Evolutionary conservation across 2,888 invertebrate species (phyloP).

Genomic region (Mythimna pallens): DNA sequence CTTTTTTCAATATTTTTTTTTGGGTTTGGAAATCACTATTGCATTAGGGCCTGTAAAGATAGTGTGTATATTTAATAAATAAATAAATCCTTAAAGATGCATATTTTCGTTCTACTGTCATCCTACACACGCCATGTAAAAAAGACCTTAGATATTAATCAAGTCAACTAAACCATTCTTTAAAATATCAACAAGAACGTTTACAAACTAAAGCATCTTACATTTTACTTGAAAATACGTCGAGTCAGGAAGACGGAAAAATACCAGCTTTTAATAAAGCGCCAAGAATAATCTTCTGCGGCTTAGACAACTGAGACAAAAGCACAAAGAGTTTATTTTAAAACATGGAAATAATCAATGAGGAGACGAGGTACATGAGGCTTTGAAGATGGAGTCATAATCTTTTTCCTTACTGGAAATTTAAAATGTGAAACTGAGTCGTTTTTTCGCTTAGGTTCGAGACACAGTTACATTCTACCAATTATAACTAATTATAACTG

Average conservation of each 20-base stretch:
- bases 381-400: constrained; percentile 20
- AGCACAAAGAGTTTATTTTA: constrained; percentile 71
- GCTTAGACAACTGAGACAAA: constrained; percentile 70
- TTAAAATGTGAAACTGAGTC: background rate
- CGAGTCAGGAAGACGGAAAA: constrained; percentile 50
- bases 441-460: background rate
- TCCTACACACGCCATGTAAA: no score
- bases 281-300: constrained; percentile 65
- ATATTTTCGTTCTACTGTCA: no score
- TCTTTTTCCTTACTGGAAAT: constrained; percentile 1
- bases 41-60: no score
- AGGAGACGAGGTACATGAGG: constrained; percentile 40
- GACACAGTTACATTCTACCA: background rate
- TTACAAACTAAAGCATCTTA: constrained; percentile 27
- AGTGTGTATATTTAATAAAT: no score
- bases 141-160: background rate
- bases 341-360: constrained; percentile 75
- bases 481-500: no score
- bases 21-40: no score
- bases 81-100: no score
- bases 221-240: constrained; percentile 43
- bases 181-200: constrained; percentile 15
- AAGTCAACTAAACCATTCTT: background rate
- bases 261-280: constrained; percentile 65
- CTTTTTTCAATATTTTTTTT: no score